Evolutionary conservation across 2,113 vertebrate genomes (phyloP).

Genomic region (Camelus dromedarius): DNA sequence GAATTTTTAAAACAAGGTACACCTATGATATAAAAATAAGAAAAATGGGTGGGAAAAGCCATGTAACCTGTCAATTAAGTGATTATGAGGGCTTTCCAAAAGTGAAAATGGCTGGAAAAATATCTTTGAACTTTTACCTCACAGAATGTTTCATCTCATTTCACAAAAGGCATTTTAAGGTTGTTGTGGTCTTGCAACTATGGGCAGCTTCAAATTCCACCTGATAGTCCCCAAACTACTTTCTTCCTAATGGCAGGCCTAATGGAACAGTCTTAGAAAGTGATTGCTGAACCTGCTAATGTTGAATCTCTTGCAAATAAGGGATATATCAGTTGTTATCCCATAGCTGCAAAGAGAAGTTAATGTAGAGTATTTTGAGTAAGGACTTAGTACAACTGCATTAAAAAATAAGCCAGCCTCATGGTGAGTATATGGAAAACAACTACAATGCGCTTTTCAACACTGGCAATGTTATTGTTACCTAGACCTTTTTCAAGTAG

Average conservation of each 20-base stretch:
- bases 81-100: conserved; percentile 19
- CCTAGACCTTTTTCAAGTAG: conserved; percentile 9
- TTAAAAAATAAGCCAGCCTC: neutral
- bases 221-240: neutral
- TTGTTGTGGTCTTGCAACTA: neutral
- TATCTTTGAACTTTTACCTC: neutral
- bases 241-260: neutral
- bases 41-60: neutral
- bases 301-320: neutral
- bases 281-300: neutral
- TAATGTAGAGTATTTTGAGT: neutral
- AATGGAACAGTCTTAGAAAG: neutral
- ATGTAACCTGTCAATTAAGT: neutral
- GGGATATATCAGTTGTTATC: neutral
- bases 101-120: neutral
- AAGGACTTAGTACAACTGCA: neutral
- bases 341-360: neutral
- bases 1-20: neutral
- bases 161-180: neutral
- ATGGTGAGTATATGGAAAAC: neutral
- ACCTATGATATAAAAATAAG: neutral
- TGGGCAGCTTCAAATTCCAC: neutral
- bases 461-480: neutral
- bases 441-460: neutral
- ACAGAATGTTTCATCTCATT: neutral